Base-by-base conservation (phyloP, 2,113 vertebrate genomes). In the Nansenia antarctica region DNA sequence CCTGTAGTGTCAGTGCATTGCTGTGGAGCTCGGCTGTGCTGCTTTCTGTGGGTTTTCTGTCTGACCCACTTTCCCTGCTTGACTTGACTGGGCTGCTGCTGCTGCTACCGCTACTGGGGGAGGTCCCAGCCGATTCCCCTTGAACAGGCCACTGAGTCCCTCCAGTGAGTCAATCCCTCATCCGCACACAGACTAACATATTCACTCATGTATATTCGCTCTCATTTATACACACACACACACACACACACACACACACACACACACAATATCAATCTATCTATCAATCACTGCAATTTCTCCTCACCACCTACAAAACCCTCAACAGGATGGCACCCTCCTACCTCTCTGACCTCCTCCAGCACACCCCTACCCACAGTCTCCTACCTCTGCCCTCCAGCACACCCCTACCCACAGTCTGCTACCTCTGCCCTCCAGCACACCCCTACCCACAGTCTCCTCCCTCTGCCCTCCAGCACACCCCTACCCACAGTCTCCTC, bases 61-160 rank as follows among this genome's bases (percentile, higher is more conserved):
- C 76, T 84, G 84, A 84, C 82, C 82, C 84, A 86, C 65, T 84
- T 86, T 86, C 77, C 59, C 76, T 76, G 81, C 78, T 67, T 55
- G 66, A 72, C 77, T 73, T 73, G 61, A 67, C 74, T 73, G 67
- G 61, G 63, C 78, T 73, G 67, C 64, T 73, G 67, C 29, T 58
- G 15, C 5, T 18, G 42, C 42, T 47, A n/a, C 29, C 55, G 52
- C 54, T 82, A 58, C 72, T 71, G 72, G 52, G 70, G 76, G 72
- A 68, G 42, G 52, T 74, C 60, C 52, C 61, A 55, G 15, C 54
- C 55, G 42, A 49, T 55, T 34, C 62, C 22, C 45, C 53, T 57
- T 30, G 15, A 58, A 59, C 62, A 59, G 2, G 26, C 34, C 53
- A 65, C 39, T 42, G 34, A 47, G 27, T 67, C 47, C 39, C 27